Evolutionary conservation across 2,888 invertebrate species (phyloP), one percentile per base, ranked within the genome.

Genomic region (Enchytraeus crypticus): DNA sequence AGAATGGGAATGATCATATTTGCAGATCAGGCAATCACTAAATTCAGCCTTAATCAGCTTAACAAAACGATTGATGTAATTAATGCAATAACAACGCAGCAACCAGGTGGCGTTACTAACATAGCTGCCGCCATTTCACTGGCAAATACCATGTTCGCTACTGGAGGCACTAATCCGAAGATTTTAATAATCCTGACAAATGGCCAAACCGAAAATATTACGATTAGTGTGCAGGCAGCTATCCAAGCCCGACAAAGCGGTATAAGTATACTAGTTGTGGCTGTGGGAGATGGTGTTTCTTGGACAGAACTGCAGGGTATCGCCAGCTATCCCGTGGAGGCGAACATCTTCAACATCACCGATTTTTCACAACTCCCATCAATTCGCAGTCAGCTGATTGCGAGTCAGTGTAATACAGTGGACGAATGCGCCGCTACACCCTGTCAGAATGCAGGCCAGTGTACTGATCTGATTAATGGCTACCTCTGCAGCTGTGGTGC

Each of bases 391-490:
- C 29, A 49, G 26, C 32, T 67, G 18, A 33, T 47, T 8, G n/a
- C 26, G 18, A 51, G 29, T 47, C 33, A 53, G 23, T 63, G 63
- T 45, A 62, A 63, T 47, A 29, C 60, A 54, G 30, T 38, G 4
- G 51, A 62, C 34, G 65, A 67, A 46, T 67, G 65, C 34, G 26
- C 27, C 18, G 53, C 57, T 14, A 65, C 51, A 30, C 65, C 65
- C 2, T 67, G 67, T 59, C 57, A 26, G 14, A 67, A 64, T 34
- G 64, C 63, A 4, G 67, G 67, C 3, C 54, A 53, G 2, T 67
- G 67, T 46, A 47, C 23, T 21, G 60, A 55, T 55, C 45, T 60
- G 1, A 45, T 60, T 30, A 60, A 60, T 46, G 55, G 54, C 11
- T 60, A 60, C 33, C 27, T 29, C 30, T 60, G 60, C 29, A 26